Percentiles rank a stretch among this genome's conserved stretches.
These are phyloP conservation scores for Pipistrellus pipistrellus DNA, from an alignment of 2,797 vertebrate genomes.

Conservation along the genomic window DNA sequence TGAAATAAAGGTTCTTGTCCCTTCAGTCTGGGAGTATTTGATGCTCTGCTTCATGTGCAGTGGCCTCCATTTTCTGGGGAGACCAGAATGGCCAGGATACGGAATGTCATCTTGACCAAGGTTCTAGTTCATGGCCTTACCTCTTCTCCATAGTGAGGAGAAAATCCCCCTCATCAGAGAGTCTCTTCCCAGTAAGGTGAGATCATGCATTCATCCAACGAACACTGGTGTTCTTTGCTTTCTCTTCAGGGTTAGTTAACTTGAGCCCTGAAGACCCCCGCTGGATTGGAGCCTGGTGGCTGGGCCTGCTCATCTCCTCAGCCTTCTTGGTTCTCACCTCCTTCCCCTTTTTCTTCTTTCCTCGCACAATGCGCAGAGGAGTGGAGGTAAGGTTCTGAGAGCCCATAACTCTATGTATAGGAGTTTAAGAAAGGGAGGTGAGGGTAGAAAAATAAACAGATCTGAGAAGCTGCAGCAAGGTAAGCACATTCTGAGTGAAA, in stretches of 20 bases:
- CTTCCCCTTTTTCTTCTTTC: conserved; percentile 98
- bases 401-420: not conserved
- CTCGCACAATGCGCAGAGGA: conserved; percentile 89
- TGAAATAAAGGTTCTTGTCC: not conserved
- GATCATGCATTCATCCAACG: not conserved
- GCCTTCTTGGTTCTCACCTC: conserved; percentile 93
- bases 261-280: conserved; percentile 92
- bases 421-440: not conserved
- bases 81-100: not conserved
- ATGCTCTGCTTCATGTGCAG: not conserved
- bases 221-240: not conserved
- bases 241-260: conserved; percentile 86
- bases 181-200: not conserved
- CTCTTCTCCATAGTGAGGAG: not conserved
- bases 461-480: not conserved
- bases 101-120: not conserved
- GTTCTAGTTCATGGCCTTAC: not conserved
- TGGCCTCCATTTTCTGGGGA: not conserved
- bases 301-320: conserved; percentile 94
- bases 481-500: not conserved
- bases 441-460: not conserved
- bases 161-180: not conserved
- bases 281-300: conserved; percentile 99
- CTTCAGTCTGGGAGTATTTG: not conserved
- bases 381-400: conserved; percentile 85